phyloP scores from a whole-genome alignment of 2,888 invertebrate species.

The Drosophila infuscata region DNA sequence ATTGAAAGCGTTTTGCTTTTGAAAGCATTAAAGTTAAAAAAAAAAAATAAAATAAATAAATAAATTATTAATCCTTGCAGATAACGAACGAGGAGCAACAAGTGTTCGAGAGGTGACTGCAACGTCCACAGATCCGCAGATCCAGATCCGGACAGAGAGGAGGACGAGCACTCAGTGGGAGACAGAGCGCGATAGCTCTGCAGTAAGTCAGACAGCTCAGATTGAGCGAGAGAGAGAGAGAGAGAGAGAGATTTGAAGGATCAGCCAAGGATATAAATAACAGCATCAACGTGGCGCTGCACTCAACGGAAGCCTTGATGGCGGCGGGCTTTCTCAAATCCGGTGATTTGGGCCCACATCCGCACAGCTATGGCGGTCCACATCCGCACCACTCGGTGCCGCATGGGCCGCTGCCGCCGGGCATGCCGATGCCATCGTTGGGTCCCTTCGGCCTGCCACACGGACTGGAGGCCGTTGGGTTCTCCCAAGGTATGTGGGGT shows the following conservation, averaged over 20 bases:
- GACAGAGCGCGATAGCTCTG: too few relatives aligned
- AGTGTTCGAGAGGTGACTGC: background rate
- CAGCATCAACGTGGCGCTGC: constrained; percentile 85
- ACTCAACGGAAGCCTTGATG: constrained; percentile 85
- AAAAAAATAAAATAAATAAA: too few relatives aligned
- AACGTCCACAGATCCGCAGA: constrained; percentile 2
- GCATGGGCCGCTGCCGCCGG: constrained; percentile 85
- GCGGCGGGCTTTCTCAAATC: constrained; percentile 85
- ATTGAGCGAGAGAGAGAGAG: background rate
- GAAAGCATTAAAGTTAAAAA: too few relatives aligned
- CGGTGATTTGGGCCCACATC: constrained; percentile 85
- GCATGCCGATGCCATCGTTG: constrained; percentile 85
- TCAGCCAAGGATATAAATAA: constrained; percentile 53
- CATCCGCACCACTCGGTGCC: constrained; percentile 85
- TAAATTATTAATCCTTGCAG: constrained; percentile 1
- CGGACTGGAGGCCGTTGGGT: constrained; percentile 85
- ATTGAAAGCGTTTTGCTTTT: background rate
- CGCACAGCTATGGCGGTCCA: constrained; percentile 85
- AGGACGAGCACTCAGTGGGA: constrained; percentile 1
- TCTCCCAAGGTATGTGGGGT: constrained; percentile 86
- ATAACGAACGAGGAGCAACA: constrained; percentile 4
- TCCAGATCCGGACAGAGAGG: constrained; percentile 7
- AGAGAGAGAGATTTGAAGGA: constrained; percentile 18
- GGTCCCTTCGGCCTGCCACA: constrained; percentile 85
- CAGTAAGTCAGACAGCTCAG: background rate